phyloP scores from a whole-genome alignment of 2,113 vertebrate genomes.

The Loxodonta africana region DNA sequence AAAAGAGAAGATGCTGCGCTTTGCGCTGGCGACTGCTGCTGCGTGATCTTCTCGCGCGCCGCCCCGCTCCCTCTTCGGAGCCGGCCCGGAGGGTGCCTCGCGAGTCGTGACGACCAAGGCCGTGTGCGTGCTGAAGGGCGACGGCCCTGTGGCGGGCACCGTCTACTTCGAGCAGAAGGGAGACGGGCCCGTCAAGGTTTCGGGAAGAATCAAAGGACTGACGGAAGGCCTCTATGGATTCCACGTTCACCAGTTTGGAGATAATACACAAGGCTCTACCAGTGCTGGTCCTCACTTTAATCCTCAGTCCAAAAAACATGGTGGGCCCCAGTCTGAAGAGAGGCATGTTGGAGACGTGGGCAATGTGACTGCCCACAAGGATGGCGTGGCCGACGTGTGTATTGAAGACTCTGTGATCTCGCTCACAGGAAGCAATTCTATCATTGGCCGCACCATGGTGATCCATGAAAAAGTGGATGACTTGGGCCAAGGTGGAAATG shows the following conservation, averaged over 20 bases:
- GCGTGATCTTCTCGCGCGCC: fast-evolving
- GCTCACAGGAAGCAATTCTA: constrained; percentile 88
- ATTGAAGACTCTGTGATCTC: constrained; percentile 89
- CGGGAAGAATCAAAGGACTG: constrained; percentile 86
- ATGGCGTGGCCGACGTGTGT: constrained; percentile 89
- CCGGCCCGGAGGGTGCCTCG: neutral
- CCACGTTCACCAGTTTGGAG: constrained; percentile 91
- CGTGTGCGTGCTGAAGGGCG: no score
- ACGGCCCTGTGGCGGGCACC: neutral
- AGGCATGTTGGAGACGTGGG: constrained; percentile 98
- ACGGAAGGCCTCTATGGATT: constrained; percentile 89
- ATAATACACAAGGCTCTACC: constrained; percentile 93
- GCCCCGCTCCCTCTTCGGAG: fast-evolving
- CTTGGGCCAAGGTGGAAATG: constrained; percentile 94
- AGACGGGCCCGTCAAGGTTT: constrained; percentile 82
- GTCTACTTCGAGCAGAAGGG: constrained; percentile 74
- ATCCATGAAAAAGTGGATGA: constrained; percentile 97
- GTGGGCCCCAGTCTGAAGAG: no score
- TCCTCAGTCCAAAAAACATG: constrained; percentile 80
- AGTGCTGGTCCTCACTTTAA: constrained; percentile 91
- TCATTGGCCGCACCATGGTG: constrained; percentile 98
- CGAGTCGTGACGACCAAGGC: no score
- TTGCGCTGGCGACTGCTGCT: fast-evolving
- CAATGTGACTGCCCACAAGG: constrained; percentile 91
- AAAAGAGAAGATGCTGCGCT: neutral